Percentiles rank a stretch among this genome's conserved stretches.
Conservation (phyloP, 2,888 invertebrate species). For the Macropis europaea region DNA sequence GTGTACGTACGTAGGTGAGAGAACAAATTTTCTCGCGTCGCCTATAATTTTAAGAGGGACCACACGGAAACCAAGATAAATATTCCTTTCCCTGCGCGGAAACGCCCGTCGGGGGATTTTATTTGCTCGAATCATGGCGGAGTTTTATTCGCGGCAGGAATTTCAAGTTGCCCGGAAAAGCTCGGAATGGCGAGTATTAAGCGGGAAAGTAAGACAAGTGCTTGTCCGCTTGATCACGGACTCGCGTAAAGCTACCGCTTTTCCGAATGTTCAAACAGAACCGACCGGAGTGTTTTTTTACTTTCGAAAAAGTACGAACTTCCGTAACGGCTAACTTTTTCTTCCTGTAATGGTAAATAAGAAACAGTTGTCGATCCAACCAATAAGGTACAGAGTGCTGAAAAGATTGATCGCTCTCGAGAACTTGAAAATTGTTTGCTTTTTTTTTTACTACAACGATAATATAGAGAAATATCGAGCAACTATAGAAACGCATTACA, state of each 20-base stretch:
- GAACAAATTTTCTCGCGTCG: constrained; percentile 56
- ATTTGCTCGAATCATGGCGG: constrained; percentile 34
- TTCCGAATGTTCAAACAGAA: not conserved
- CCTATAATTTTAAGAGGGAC: constrained; percentile 47
- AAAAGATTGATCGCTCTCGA: too few species aligned
- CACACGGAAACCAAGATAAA: constrained; percentile 52
- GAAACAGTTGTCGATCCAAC: too few species aligned
- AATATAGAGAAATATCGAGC: too few species aligned
- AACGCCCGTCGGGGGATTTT: constrained; percentile 23
- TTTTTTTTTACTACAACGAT: too few species aligned
- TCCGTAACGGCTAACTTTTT: too few species aligned
- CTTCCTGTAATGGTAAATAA: too few species aligned
- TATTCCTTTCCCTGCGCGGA: constrained; percentile 25
- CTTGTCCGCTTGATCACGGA: constrained; percentile 26
- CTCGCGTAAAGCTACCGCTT: not conserved
- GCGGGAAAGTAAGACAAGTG: constrained; percentile 27
- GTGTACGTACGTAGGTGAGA: constrained; percentile 34
- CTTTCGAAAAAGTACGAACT: too few species aligned
- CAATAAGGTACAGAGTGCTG: too few species aligned
- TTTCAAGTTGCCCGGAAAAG: constrained; percentile 26
- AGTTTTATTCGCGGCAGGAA: constrained; percentile 43
- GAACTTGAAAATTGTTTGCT: too few species aligned
- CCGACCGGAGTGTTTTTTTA: not conserved
- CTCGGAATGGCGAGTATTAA: constrained; percentile 13
- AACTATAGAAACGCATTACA: too few species aligned